phyloP scores from a whole-genome alignment of 2,797 vertebrate genomes.

The Sparus aurata region DNA sequence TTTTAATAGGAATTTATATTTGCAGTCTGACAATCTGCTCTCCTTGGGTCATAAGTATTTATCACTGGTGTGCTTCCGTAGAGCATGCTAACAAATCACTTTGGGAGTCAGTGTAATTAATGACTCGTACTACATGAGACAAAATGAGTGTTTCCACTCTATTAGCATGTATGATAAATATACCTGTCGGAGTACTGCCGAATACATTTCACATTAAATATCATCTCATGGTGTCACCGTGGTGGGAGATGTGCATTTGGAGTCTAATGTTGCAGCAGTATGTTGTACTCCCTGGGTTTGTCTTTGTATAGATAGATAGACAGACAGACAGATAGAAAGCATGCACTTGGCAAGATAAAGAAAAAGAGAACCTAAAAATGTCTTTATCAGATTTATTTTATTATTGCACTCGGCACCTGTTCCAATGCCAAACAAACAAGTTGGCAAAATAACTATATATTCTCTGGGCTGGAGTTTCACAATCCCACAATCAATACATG shows the following conservation, averaged over 20 bases:
- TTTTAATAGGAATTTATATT: conserved; percentile 65
- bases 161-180: conserved; percentile 78
- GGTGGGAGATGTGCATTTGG: conserved; percentile 21
- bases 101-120: conserved; percentile 67
- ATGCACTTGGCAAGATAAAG: background rate
- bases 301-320: background rate
- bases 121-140: conserved; percentile 60
- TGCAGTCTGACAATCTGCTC: conserved; percentile 59
- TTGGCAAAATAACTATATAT: conserved; percentile 33
- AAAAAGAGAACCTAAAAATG: background rate
- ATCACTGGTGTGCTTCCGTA: conserved; percentile 48
- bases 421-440: conserved; percentile 42
- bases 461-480: conserved; percentile 44
- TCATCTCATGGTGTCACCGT: conserved; percentile 40
- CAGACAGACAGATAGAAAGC: background rate
- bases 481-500: conserved; percentile 52
- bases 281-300: background rate
- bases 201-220: conserved; percentile 59
- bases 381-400: conserved; percentile 20
- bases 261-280: background rate
- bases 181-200: conserved; percentile 44
- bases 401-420: conserved; percentile 8
- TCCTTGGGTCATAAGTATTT: conserved; percentile 45
- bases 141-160: conserved; percentile 76
- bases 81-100: conserved; percentile 69